Evolutionary conservation across 2,888 invertebrate genomes (phyloP).

Genomic region (Synergus laeviventris): DNA sequence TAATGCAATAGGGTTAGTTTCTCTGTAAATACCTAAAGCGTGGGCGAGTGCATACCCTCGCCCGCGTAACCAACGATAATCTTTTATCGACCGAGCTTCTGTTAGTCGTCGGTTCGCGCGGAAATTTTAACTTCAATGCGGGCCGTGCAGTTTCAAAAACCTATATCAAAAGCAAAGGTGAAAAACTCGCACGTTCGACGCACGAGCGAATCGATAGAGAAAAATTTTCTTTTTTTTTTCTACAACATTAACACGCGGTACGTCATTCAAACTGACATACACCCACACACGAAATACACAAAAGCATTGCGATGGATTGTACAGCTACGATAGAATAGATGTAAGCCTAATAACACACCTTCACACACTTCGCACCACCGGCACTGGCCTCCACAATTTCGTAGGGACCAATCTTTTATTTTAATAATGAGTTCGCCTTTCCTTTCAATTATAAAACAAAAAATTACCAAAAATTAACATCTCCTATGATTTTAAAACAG

Average conservation of each 20-base stretch:
- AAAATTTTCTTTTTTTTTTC: constrained; percentile 68
- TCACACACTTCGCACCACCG: constrained; percentile 58
- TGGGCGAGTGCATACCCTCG: constrained; percentile 70
- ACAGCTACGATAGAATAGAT: constrained; percentile 68
- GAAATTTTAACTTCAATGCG: constrained; percentile 43
- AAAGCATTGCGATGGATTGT: constrained; percentile 70
- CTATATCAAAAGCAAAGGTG: background rate
- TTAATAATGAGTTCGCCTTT: background rate
- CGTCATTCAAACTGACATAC: constrained; percentile 63
- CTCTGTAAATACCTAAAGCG: constrained; percentile 69
- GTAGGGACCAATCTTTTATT: constrained; percentile 67
- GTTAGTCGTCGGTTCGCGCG: constrained; percentile 63
- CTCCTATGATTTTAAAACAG: background rate
- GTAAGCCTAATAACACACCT: constrained; percentile 66
- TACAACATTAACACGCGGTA: constrained; percentile 57
- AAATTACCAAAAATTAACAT: background rate
- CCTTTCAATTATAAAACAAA: background rate
- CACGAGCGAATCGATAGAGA: constrained; percentile 50
- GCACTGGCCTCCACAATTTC: constrained; percentile 66
- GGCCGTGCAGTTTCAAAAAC: background rate
- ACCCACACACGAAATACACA: constrained; percentile 59
- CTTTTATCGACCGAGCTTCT: constrained; percentile 73
- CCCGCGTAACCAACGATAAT: constrained; percentile 73
- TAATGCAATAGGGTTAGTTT: constrained; percentile 75
- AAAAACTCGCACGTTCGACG: constrained; percentile 32